Conservation (phyloP, 2,113 vertebrate species). For the Motacilla tschutschensis region DNA sequence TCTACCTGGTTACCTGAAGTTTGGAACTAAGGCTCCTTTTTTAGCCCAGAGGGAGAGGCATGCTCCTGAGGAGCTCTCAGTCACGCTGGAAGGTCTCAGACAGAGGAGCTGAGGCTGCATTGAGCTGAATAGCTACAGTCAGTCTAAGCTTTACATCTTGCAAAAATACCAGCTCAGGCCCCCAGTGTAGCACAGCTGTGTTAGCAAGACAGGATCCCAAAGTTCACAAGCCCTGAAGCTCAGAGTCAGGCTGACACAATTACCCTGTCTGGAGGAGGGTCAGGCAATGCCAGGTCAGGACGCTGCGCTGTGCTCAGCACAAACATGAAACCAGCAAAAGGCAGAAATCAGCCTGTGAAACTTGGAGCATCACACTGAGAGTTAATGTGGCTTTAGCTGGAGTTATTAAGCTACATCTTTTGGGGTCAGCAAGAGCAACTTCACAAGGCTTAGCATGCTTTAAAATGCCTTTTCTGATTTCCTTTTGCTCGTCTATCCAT, state of each 20-base stretch:
- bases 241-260: neutral
- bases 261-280: neutral
- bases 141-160: neutral
- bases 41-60: neutral
- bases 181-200: neutral
- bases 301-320: neutral
- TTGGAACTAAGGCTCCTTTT: neutral
- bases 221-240: neutral
- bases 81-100: neutral
- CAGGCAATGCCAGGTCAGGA: neutral
- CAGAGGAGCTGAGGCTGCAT: neutral
- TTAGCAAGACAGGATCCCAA: neutral
- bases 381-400: neutral
- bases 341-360: neutral
- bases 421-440: neutral
- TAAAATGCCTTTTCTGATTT: neutral
- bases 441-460: neutral
- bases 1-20: neutral
- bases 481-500: neutral
- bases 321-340: neutral
- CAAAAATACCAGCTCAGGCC: neutral
- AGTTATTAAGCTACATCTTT: neutral
- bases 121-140: neutral
- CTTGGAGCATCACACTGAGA: neutral
- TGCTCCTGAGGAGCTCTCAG: neutral